These are phyloP conservation scores for Nerophis lumbriciformis DNA, from an alignment of 2,113 vertebrate species.

Conservation along the genomic window DNA sequence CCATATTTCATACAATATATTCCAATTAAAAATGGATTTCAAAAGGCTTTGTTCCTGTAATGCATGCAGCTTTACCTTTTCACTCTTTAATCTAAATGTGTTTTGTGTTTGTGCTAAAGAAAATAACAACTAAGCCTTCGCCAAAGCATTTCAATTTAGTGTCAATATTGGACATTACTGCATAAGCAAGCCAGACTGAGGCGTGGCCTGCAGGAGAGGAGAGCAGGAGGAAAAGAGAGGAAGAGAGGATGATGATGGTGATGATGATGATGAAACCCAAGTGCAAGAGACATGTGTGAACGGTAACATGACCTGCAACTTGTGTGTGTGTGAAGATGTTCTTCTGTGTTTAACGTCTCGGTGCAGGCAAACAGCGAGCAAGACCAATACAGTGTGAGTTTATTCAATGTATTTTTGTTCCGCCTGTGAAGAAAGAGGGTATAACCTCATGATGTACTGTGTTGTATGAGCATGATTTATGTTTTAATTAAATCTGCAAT, in stretches of 20 bases:
- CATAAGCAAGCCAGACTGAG: conserved; percentile 18
- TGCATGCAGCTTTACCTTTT: neutral
- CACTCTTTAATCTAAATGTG: neutral
- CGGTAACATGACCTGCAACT: conserved; percentile 40
- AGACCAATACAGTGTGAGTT: conserved; percentile 17
- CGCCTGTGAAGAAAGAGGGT: neutral
- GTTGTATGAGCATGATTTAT: neutral
- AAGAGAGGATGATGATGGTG: neutral
- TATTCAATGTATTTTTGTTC: neutral
- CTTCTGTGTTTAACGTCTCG: conserved; percentile 32
- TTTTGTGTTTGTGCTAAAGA: neutral
- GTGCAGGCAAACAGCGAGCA: conserved; percentile 15
- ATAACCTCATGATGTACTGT: neutral
- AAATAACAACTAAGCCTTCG: neutral
- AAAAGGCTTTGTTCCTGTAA: neutral
- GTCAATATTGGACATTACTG: conserved; percentile 35
- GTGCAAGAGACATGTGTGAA: conserved; percentile 58
- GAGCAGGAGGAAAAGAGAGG: conserved; percentile 10
- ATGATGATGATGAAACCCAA: conserved; percentile 62
- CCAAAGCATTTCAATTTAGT: conserved; percentile 14
- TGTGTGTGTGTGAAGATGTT: conserved; percentile 39
- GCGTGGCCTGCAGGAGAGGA: conserved; percentile 5
- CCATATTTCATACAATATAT: neutral
- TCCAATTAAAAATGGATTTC: neutral
- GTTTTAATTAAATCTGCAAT: conserved; percentile 5